Base-by-base conservation (phyloP, 2,888 invertebrate species). In the Caenorhabditis zanzibari region DNA sequence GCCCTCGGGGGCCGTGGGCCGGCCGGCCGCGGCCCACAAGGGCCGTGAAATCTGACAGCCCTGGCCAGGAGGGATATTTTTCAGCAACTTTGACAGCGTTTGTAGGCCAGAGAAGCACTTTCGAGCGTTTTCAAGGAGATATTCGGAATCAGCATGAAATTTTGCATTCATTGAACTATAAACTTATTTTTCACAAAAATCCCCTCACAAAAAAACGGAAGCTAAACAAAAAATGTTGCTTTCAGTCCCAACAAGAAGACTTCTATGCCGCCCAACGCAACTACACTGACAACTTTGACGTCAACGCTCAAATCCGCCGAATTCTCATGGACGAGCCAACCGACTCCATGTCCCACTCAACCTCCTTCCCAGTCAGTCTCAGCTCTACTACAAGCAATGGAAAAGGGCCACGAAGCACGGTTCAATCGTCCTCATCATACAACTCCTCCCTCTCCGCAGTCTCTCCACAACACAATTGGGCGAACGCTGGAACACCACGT, bases 361-460 rank as follows among this genome's bases (percentile, higher is more conserved):
- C 90, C 5, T 91, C 91, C 2, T 92, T 88, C 73, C 91, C 91
- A 7, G 87, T 88, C 28, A 89, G 88, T 44, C 81, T 91, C 12
- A 90, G 89, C 81, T 89, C 89, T 0, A 85, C 84, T 2, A 79
- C 76, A 26, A 85, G 81, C 68, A 81, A 85, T 52, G 74, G 71
- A n/a, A 83, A 83, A 28, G 74, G 54, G 10, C 79, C 79, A 35
- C 32, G 75, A 16, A 69, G 69, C 41, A 83, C 79, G n/a, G 86
- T 89, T 63, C 86, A 89, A 85, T 88, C 91, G 12, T 92, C 92
- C 7, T 90, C 90, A 24, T 92, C 92, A n/a, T 92, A 90, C 82
- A 89, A 89, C 12, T 92, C 92, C 0, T 88, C 90, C 9, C 82
- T 92, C 14, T 91, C 90, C 12, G 85, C 89, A 16, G 87, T 86